Base-by-base conservation (phyloP, 2,113 vertebrate species). In the Tyrannus savana region DNA sequence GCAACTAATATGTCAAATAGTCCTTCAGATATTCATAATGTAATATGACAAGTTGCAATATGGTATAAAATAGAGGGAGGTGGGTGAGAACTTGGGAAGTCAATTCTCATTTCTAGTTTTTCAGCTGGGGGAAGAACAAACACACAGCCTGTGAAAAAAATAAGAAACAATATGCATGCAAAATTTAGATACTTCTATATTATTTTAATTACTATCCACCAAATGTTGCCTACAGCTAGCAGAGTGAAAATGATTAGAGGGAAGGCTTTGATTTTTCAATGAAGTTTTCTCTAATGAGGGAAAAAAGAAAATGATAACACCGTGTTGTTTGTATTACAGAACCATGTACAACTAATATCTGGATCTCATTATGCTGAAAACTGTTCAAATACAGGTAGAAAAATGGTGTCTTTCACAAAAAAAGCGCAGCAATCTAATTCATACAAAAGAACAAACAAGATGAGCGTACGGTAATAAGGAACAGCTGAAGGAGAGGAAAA, bases 261-360 rank as follows among this genome's bases (percentile, higher is more conserved):
- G 62, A 90, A 87, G 41, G 49, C 93, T 97, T 95, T 90, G 92
- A 93, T 94, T 96, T 95, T 97, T 94, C 93, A 94, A 72, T 88
- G 78, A 89, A 42, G 60, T 87, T 30, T 37, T 64, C 79, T 90
- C n/a, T 95, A 92, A 84, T 59, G 64, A 89, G 76, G 58, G 27
- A 63, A 72, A 56, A 93, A 89, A 84, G 69, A 78, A 95, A 87
- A 76, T 42, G 25, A 73, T 93, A 95, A 93, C 49, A 73, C 73
- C 0, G 4, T 82, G 44, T 55, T 87, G 37, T 93, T 88, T 93
- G 56, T 69, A 6, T 90, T 96, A 58, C 58, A 84, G 83, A 27
- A 44, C 33, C 14, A 22, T 15, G 31, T 52, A 78, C 35, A 72
- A 30, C 69, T 49, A 67, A 47, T 90, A 23, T 86, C 60, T 93